A percentile compares a stretch with the other conserved stretches of the same genome.
Evolutionary conservation across 2,888 invertebrate genomes (phyloP).

Genomic region (Charanyca ferruginea): DNA sequence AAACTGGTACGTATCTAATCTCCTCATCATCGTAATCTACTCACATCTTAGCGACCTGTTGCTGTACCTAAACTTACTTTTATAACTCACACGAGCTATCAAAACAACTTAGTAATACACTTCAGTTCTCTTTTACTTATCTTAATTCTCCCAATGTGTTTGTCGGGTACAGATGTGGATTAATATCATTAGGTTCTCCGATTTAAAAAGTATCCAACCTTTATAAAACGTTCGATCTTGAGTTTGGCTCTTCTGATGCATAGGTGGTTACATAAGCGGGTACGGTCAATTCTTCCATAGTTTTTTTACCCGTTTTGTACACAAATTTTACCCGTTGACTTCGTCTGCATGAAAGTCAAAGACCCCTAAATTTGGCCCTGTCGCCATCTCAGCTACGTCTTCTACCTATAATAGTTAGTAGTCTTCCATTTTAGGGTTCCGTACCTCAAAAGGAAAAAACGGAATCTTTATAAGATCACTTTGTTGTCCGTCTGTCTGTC

Average conservation of each 20-base stretch:
- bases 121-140: constrained; percentile 14
- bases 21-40: not conserved
- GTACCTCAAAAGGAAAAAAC: too few relatives aligned
- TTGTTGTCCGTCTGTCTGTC: too few relatives aligned
- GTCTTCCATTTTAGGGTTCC: too few relatives aligned
- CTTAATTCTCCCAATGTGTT: constrained; percentile 29
- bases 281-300: not conserved
- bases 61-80: constrained; percentile 32
- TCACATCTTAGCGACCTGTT: constrained; percentile 38
- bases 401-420: too few relatives aligned
- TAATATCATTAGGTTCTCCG: not conserved
- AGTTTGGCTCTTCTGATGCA: not conserved
- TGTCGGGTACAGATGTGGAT: not conserved
- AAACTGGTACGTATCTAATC: constrained; percentile 13
- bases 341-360: too few relatives aligned
- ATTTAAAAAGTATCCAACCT: too few relatives aligned
- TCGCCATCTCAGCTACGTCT: too few relatives aligned
- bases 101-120: constrained; percentile 39
- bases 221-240: not conserved
- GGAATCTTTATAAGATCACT: too few relatives aligned
- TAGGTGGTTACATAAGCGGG: not conserved
- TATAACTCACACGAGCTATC: constrained; percentile 25
- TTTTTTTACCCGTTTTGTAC: too few relatives aligned
- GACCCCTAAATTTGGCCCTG: too few relatives aligned
- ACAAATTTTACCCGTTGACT: too few relatives aligned